Percentiles rank a stretch among this genome's conserved stretches.
phyloP scores from a whole-genome alignment of 1,140 invertebrate species.

The Acromyrmex heyeri region DNA sequence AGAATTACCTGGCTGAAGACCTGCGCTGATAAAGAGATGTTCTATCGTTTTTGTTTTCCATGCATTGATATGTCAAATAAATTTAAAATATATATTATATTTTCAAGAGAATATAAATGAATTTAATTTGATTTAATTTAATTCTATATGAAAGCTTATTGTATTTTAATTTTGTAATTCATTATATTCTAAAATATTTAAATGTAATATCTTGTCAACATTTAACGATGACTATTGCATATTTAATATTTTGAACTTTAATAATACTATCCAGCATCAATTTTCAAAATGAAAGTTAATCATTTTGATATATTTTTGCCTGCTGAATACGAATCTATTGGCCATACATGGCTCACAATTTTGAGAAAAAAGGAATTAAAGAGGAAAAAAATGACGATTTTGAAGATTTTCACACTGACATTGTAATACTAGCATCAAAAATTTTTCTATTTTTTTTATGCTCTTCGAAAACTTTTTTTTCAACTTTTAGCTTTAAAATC shows the following conservation, averaged over 20 bases:
- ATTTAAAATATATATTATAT: not conserved
- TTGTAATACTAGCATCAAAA: too few species aligned
- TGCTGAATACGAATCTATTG: too few species aligned
- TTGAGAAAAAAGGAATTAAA: too few species aligned
- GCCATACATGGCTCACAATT: too few species aligned
- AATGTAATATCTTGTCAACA: not conserved
- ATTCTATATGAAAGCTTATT: not conserved
- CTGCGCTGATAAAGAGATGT: not conserved
- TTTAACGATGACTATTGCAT: not conserved
- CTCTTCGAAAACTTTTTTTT: too few species aligned
- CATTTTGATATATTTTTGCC: too few species aligned
- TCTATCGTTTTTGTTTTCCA: not conserved
- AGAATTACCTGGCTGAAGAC: not conserved
- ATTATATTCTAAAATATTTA: constrained; percentile 10
- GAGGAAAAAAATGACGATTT: too few species aligned
- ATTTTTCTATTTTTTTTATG: too few species aligned
- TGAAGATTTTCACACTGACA: too few species aligned
- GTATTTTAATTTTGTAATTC: not conserved
- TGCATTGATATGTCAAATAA: not conserved
- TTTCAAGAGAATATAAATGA: not conserved
- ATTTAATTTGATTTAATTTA: not conserved
- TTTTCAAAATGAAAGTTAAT: too few species aligned
- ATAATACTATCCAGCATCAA: too few species aligned
- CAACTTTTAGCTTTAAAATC: too few species aligned
- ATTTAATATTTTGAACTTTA: not conserved